Base-by-base conservation (phyloP, 2,888 invertebrate species). In the Lasioglossum figueresi region DNA sequence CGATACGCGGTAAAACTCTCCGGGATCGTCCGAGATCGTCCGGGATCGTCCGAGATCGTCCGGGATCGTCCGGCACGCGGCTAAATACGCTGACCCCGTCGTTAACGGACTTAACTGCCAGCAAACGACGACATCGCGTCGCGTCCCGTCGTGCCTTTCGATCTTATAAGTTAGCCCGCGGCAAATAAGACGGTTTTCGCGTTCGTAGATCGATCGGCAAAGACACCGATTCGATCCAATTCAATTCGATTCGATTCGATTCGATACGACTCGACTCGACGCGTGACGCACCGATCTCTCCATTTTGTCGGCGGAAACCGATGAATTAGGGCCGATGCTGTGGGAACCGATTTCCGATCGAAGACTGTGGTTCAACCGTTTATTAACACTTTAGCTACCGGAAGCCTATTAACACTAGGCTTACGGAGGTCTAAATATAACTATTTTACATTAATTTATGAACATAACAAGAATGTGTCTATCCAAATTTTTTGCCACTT, bases 71-170 rank as follows among this genome's bases (percentile, higher is more conserved):
- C 66, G 4, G 45, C 40, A 27, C 40, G 37, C 40, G n/a, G 70
- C 70, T 37, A 40, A 70, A 70, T 40, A 16, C 37, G 43, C 70
- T 75, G 70, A 77, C 68, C 74, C 76, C 63, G 78, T 78, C 68
- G 76, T 85, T 85, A 73, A 83, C 63, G 34, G 63, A 78, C 66
- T 79, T 82, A 70, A 84, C 74, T 48, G 82, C 48, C 73, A 34
- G 37, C 37, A 10, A 68, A 34, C 66, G 23, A 34, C 37, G 8
- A 48, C 66, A 19, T 19, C 14, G 4, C 73, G 31, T 66, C 70
- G 27, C 63, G 31, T 63, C 31, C 14, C 31, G 31, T 14, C 31
- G 63, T n/a, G 56, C n/a, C 12, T 56, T 12, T 56, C 56, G n/a
- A n/a, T n/a, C n/a, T 56, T 56, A n/a, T n/a, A 0, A 0, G n/a